A percentile compares a stretch with the other conserved stretches of the same genome.
Conservation (phyloP, 2,797 vertebrate species). For the Meriones psammophilus region DNA sequence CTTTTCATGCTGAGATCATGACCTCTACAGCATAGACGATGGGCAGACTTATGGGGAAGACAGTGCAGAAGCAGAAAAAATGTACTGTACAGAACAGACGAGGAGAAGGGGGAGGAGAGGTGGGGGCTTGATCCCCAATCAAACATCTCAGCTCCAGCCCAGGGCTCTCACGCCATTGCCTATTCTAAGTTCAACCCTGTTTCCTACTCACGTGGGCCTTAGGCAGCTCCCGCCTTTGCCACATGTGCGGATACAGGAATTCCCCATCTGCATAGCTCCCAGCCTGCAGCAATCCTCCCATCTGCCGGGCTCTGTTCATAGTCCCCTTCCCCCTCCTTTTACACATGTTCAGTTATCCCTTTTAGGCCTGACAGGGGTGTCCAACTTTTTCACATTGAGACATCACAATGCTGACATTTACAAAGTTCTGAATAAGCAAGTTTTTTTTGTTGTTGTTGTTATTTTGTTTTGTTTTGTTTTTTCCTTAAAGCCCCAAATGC, state of each 20-base stretch:
- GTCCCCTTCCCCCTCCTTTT: background rate
- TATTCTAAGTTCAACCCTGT: no score
- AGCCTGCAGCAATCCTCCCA: accelerated
- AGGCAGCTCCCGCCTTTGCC: background rate
- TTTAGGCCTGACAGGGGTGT: background rate
- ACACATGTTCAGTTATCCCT: background rate
- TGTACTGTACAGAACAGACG: background rate
- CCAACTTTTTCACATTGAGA: background rate
- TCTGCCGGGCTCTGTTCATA: background rate
- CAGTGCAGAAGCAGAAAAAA: background rate
- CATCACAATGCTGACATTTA: background rate
- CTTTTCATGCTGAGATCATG: background rate
- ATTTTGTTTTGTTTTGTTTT: background rate
- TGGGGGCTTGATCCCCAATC: background rate
- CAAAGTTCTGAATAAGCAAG: background rate
- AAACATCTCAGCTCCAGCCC: background rate
- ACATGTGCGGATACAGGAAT: accelerated
- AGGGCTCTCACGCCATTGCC: accelerated
- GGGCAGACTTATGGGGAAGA: background rate
- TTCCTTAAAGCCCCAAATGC: background rate
- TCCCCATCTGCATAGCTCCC: background rate
- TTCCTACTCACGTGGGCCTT: background rate
- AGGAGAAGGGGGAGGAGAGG: background rate
- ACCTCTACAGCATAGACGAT: background rate
- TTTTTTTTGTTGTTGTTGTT: no score